Percentiles rank a stretch among this genome's conserved stretches.
phyloP scores from a whole-genome alignment of 2,113 vertebrate genomes.

The Lathamus discolor region DNA sequence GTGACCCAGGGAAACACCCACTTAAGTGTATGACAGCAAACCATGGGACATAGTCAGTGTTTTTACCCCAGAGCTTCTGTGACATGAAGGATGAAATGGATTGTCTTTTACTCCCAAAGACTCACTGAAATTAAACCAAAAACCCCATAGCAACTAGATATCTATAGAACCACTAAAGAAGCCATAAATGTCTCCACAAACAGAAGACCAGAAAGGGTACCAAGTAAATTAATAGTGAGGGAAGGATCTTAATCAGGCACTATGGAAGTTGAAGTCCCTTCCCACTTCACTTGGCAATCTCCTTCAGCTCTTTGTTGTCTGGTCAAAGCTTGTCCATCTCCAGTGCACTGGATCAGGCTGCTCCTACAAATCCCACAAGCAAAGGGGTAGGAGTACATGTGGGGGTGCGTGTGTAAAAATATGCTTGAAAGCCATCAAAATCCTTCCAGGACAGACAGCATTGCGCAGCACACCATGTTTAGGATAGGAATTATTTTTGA shows the following conservation, averaged over 20 bases:
- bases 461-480: neutral
- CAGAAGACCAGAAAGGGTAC: neutral
- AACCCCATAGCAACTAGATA: neutral
- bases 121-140: neutral
- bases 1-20: neutral
- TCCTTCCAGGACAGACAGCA: neutral
- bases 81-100: neutral
- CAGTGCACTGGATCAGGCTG: fast-evolving
- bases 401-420: neutral
- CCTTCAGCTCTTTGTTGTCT: fast-evolving
- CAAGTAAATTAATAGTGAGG: neutral
- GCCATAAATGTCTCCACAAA: neutral
- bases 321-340: neutral
- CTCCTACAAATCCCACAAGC: neutral
- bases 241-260: neutral
- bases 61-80: neutral
- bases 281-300: neutral
- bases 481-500: neutral
- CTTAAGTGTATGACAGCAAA: neutral
- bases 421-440: neutral
- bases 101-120: neutral
- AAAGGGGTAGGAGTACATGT: fast-evolving
- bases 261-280: neutral
- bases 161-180: neutral
- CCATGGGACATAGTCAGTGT: neutral